Base-by-base conservation (phyloP, 2,113 vertebrate genomes). In the Oenanthe oenanthe region DNA sequence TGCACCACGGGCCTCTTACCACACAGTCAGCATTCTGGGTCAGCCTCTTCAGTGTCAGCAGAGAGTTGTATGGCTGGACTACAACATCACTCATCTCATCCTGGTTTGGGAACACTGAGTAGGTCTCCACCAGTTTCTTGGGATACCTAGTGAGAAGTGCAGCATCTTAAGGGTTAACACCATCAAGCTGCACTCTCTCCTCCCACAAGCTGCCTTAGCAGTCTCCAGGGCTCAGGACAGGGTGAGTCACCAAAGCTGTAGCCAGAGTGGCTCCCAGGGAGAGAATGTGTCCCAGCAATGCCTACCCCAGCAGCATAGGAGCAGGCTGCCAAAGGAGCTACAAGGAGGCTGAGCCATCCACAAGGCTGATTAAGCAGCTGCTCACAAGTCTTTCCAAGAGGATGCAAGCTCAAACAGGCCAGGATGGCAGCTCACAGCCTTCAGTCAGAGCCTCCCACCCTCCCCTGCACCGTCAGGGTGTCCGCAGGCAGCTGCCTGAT, bases 31-130 rank as follows among this genome's bases (percentile, higher is more conserved):
- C 99, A 0, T 99, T 99, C 98, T 99, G 99, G 17, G 99, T 99
- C 97, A 99, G 98, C 95, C 99, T 98, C 97, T 99, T 99, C 83
- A 99, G 97, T 0, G 99, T 99, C 85, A 99, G 98, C 74, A 99
- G 98, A 1, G 99, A 99, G 98, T 99, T 99, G 97, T 99, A 99
- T 0, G 99, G 99, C 97, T 99, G 99, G 34, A 99, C 99, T 4
- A 99, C 99, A 56, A 99, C 99, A 8, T 99, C 99, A 0, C 99
- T 99, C 99, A 99, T 99, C 97, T 99, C 99, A 7, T 99, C 99
- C 97, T 99, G 99, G 97, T 99, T 99, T 18, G 99, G 99, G 96
- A 99, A 99, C 73, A 99, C 99, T 0, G 99, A 99, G 94, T 99
- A 99, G 0, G 99, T 99, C 98, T 99, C 99, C 80, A 99, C 99